phyloP scores from a whole-genome alignment of 2,888 invertebrate genomes.

The Thysanoteuthis rhombus region DNA sequence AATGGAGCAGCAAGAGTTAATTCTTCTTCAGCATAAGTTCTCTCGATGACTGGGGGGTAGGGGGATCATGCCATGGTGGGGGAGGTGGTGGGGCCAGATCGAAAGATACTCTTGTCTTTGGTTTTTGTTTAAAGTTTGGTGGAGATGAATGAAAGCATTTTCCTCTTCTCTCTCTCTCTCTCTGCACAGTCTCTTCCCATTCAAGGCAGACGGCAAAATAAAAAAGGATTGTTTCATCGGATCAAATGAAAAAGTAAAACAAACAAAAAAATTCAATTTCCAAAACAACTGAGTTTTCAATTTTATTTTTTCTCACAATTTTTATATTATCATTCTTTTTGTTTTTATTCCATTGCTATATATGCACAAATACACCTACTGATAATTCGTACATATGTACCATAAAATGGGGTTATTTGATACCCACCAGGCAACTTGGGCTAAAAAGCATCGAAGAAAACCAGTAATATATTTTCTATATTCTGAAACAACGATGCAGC shows the following conservation, averaged over 20 bases:
- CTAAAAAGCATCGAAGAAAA: too few species aligned
- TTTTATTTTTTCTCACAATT: neutral
- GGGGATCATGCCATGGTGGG: neutral
- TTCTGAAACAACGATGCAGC: too few species aligned
- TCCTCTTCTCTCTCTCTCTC: neutral
- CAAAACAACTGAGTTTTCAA: neutral
- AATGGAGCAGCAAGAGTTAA: neutral
- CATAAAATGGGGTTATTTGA: too few species aligned
- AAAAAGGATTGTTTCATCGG: neutral
- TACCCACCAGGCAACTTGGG: too few species aligned
- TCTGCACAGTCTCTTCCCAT: neutral
- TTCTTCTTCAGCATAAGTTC: neutral
- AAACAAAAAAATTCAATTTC: neutral
- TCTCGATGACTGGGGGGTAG: neutral
- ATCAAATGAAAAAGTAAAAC: neutral
- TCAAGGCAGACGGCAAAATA: neutral
- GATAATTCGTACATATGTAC: too few species aligned
- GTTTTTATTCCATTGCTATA: neutral
- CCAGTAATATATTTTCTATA: too few species aligned
- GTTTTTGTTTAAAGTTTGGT: neutral
- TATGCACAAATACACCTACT: too few species aligned
- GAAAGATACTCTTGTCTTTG: neutral
- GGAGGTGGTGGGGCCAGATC: neutral
- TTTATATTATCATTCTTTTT: neutral
- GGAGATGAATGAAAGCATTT: neutral